phyloP scores from a whole-genome alignment of 2,113 vertebrate species.

The Glaucomys volans region DNA sequence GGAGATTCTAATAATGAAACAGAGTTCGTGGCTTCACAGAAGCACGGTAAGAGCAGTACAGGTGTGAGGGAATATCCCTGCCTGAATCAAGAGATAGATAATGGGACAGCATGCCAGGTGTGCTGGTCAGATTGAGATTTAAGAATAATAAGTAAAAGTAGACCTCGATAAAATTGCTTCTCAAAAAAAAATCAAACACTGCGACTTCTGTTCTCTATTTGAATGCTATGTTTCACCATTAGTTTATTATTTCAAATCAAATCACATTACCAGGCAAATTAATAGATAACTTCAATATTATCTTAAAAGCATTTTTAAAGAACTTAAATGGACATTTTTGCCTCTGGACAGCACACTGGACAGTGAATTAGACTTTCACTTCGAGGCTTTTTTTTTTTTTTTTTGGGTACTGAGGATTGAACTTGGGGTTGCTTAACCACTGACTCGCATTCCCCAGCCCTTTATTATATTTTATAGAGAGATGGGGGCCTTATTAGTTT shows the following conservation, averaged over 20 bases:
- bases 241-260: neutral
- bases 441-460: neutral
- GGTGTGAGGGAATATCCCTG: neutral
- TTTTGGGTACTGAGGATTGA: neutral
- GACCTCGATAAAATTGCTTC: neutral
- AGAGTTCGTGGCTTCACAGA: neutral
- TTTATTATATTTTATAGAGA: neutral
- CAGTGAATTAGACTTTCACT: neutral
- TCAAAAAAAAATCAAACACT: neutral
- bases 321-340: neutral
- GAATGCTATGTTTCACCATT: neutral
- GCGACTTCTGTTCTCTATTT: neutral
- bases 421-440: neutral
- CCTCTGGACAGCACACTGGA: neutral
- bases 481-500: too few species aligned
- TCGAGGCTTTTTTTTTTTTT: neutral
- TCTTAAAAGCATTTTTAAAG: neutral
- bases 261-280: neutral
- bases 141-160: neutral
- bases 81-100: neutral
- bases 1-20: constrained; percentile 17
- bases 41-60: neutral
- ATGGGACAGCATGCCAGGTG: neutral
- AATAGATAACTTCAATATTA: neutral
- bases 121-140: neutral